Percentiles rank a stretch among this genome's conserved stretches.
Evolutionary conservation across 2,888 invertebrate genomes (phyloP).

Genomic region (Pseudoips prasinana): DNA sequence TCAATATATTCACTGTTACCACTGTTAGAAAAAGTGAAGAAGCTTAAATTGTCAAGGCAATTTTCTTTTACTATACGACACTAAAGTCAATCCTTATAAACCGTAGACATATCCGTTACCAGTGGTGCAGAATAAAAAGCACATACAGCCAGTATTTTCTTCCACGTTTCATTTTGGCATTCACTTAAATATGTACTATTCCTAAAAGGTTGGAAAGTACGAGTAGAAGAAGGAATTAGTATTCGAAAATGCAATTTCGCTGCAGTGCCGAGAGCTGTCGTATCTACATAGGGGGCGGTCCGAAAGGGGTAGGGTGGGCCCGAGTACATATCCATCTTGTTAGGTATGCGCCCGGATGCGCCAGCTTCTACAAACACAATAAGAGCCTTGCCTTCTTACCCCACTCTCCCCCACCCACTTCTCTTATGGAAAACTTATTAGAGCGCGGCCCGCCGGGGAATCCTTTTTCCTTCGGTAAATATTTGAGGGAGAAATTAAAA

Average conservation of each 20-base stretch:
- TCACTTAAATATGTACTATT: constrained; percentile 32
- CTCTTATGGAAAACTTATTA: constrained; percentile 82
- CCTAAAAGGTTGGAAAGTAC: constrained; percentile 46
- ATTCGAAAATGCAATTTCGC: constrained; percentile 79
- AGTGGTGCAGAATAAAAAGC: too few species aligned
- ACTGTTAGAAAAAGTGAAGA: too few species aligned
- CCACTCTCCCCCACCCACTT: constrained; percentile 43
- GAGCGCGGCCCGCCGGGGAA: constrained; percentile 78
- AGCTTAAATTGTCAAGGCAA: too few species aligned
- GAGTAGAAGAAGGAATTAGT: constrained; percentile 68
- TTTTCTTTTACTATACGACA: too few species aligned
- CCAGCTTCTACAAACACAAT: constrained; percentile 81
- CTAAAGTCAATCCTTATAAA: too few species aligned
- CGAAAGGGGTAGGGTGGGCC: constrained; percentile 59
- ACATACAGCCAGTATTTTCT: constrained; percentile 4
- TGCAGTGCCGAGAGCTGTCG: constrained; percentile 60
- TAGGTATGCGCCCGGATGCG: constrained; percentile 81
- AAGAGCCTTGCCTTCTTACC: constrained; percentile 74
- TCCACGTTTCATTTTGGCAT: constrained; percentile 20
- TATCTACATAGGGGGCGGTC: constrained; percentile 64
- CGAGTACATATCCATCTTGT: constrained; percentile 80
- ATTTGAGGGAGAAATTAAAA: constrained; percentile 82
- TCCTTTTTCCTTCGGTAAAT: constrained; percentile 82
- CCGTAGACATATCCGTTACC: too few species aligned
- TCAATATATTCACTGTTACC: too few species aligned